Conservation (phyloP, 1,140 invertebrate species). For the Drusus annulatus region DNA sequence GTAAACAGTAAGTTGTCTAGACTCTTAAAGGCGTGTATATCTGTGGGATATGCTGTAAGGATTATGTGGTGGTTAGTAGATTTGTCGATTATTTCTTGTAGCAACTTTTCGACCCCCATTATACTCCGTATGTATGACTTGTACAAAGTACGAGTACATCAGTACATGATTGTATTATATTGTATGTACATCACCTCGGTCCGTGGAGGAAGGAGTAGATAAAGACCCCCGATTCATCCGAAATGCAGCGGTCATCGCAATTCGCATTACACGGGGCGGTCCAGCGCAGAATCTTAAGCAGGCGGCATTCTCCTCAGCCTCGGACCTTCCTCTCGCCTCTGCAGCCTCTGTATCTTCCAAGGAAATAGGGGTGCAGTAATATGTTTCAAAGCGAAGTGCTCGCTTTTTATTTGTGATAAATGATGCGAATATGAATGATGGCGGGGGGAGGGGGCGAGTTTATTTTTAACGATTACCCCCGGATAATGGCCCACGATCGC, state of each 20-base stretch:
- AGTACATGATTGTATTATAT: too few relatives aligned
- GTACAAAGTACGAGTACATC: too few relatives aligned
- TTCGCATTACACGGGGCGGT: constrained; percentile 52
- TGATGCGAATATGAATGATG: constrained; percentile 60
- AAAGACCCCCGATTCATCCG: constrained; percentile 38
- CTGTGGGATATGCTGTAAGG: too few relatives aligned
- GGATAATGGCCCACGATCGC: constrained; percentile 42
- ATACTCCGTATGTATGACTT: too few relatives aligned
- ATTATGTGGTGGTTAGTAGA: too few relatives aligned
- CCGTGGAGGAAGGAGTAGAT: too few relatives aligned
- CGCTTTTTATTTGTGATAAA: constrained; percentile 60
- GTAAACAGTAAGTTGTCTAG: too few relatives aligned
- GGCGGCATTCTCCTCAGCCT: background rate
- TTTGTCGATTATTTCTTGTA: too few relatives aligned
- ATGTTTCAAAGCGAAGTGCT: constrained; percentile 58
- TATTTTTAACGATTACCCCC: constrained; percentile 58
- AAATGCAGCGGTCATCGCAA: constrained; percentile 57
- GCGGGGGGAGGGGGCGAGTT: constrained; percentile 48
- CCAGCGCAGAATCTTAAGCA: constrained; percentile 53
- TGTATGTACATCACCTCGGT: too few relatives aligned
- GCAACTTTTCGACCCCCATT: too few relatives aligned
- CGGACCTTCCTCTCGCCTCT: background rate
- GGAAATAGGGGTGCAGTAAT: constrained; percentile 46
- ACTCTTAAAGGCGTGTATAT: too few relatives aligned
- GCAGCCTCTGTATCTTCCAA: background rate